Conservation (phyloP, 2,113 vertebrate species). For the Lagopus muta region DNA sequence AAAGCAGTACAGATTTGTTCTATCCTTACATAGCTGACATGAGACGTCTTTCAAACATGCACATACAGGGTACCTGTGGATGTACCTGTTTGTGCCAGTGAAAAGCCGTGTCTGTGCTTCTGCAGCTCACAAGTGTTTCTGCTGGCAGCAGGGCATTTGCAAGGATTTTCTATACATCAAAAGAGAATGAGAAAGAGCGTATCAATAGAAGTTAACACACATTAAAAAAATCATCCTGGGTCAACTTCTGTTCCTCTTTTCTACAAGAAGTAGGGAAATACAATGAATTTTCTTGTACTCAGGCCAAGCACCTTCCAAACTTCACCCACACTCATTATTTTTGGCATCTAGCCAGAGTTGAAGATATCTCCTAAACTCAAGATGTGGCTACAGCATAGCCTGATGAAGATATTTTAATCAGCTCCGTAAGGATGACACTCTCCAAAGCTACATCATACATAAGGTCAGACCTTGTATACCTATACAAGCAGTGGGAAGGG, state of each 20-base stretch:
- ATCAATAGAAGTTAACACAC: background rate
- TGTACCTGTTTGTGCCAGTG: slow-evolving; percentile 45
- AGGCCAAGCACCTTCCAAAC: background rate
- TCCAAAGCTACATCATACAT: background rate
- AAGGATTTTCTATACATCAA: slow-evolving; percentile 68
- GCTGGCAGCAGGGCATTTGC: slow-evolving; percentile 57
- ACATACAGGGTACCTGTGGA: background rate
- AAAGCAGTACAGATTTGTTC: accelerated
- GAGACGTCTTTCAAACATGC: accelerated
- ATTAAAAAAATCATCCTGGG: background rate
- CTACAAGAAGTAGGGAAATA: background rate
- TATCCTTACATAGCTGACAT: background rate
- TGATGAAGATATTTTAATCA: background rate
- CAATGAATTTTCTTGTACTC: background rate
- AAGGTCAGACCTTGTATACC: background rate
- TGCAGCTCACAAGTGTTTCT: slow-evolving; percentile 40
- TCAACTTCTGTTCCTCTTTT: background rate
- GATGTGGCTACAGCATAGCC: background rate
- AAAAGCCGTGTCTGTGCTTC: background rate
- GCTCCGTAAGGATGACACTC: background rate
- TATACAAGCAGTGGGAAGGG: no score
- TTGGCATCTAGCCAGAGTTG: background rate
- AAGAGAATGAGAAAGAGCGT: background rate
- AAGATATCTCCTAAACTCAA: background rate
- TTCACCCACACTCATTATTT: background rate